Evolutionary conservation across 35 echinoderm and acorn worm species (phyloP).

Genomic region (Chiridota heheva): DNA sequence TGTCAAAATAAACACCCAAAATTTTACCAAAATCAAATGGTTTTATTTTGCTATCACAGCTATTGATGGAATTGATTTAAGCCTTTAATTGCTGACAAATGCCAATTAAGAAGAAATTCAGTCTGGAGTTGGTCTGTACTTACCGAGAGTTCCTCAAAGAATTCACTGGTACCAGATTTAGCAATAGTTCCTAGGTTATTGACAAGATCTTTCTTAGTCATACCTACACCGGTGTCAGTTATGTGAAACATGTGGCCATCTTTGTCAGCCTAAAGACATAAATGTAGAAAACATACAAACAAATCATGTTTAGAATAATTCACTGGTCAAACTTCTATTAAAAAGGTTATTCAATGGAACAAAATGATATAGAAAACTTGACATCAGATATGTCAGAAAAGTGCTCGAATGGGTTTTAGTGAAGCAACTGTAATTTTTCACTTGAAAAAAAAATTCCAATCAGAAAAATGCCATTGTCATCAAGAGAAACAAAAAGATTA

Average conservation of each 20-base stretch:
- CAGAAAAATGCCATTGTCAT: too few relatives aligned
- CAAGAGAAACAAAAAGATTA: too few relatives aligned
- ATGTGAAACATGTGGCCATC: slow-evolving; percentile 97
- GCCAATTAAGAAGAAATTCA: neutral
- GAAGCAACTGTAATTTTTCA: too few relatives aligned
- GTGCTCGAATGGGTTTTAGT: too few relatives aligned
- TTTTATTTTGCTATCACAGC: neutral
- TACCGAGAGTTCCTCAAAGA: slow-evolving; percentile 95
- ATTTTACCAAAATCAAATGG: too few relatives aligned
- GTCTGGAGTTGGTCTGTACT: too few relatives aligned
- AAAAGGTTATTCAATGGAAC: neutral
- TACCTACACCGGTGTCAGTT: slow-evolving; percentile 95
- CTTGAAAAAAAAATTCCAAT: too few relatives aligned
- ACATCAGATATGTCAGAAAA: too few relatives aligned
- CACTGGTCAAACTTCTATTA: neutral
- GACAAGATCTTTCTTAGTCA: slow-evolving; percentile 90
- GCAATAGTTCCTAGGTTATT: slow-evolving; percentile 97
- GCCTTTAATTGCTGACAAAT: neutral
- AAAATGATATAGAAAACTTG: neutral
- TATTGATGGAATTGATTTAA: neutral
- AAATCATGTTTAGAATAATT: neutral
- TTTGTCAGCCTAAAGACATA: slow-evolving; percentile 86
- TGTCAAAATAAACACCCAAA: too few relatives aligned
- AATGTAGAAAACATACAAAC: slow-evolving; percentile 4
- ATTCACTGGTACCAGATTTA: slow-evolving; percentile 99